Evolutionary conservation across 2,888 invertebrate genomes (phyloP), one percentile per base, ranked within the genome.

Genomic region (Temnothorax ravouxi): DNA sequence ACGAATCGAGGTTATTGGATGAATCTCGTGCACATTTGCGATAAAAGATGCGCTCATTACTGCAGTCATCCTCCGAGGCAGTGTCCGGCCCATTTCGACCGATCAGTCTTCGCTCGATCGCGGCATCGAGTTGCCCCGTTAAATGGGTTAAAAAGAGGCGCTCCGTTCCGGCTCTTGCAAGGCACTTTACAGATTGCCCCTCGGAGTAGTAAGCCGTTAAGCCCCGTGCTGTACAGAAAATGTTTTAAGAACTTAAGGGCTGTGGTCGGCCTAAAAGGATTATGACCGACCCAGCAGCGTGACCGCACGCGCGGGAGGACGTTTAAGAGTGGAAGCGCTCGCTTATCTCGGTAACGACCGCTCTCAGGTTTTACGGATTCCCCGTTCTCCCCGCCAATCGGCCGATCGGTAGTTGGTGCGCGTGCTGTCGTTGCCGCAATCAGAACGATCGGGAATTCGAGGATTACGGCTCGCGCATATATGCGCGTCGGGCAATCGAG

Each of bases 151-250:
- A 88, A 88, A 86, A 79, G 85, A 86, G 85, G 82, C 69, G 79
- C 74, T 76, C 56, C 41, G 87, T 83, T 81, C 61, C 52, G 86
- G 83, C 61, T 85, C 77, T 87, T 77, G 88, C 86, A 38, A 54
- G 88, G 84, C 88, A 91, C 91, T 90, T 91, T 89, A 89, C 84
- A 90, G 90, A 91, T 91, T 86, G 90, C 87, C 85, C 85, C 77
- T 69, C 86, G 79, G 84, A 90, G 86, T 83, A 88, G 87, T 88
- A 87, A 89, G 89, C 88, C 87, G 90, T 89, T 91, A 91, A 90
- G 86, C 71, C 87, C 59, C 77, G 75, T 47, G 72, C 84, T 80
- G 84, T 85, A 87, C 86, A 80, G 90, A 86, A 88, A 88, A 91
- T 90, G 88, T 90, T 90, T 91, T 89, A 89, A 90, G 88, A 88